A percentile compares a stretch with the other conserved stretches of the same genome.
phyloP scores from a whole-genome alignment of 2,113 vertebrate species.

The Taurulus bubalis region DNA sequence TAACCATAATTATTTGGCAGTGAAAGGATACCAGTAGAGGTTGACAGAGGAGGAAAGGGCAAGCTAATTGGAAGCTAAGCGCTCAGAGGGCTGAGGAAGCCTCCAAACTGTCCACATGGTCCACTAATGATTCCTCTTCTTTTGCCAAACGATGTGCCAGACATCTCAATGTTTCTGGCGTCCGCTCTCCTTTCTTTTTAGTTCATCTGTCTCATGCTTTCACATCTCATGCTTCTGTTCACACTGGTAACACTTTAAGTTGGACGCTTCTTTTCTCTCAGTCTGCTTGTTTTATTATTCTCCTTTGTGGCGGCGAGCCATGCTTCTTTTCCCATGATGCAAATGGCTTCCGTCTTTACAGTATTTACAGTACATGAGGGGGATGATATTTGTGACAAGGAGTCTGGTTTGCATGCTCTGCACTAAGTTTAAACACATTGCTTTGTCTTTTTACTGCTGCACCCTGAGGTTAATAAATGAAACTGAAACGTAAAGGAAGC shows the following conservation, averaged over 20 bases:
- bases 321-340: constrained; percentile 1
- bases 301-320: background rate
- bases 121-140: constrained; percentile 16
- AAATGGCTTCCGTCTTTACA: constrained; percentile 12
- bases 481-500: background rate
- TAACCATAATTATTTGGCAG: constrained; percentile 23
- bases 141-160: constrained; percentile 15
- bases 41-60: constrained; percentile 30
- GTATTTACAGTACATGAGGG: constrained; percentile 3
- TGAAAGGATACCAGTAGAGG: background rate
- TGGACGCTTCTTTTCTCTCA: background rate
- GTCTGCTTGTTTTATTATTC: background rate
- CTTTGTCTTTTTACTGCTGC: background rate
- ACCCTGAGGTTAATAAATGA: background rate
- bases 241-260: constrained; percentile 16
- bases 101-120: constrained; percentile 30
- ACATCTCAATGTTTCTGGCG: constrained; percentile 23
- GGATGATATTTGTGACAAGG: constrained; percentile 10
- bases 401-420: constrained; percentile 25
- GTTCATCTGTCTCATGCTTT: constrained; percentile 18
- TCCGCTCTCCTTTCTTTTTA: background rate
- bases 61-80: constrained; percentile 30
- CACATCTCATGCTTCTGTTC: background rate
- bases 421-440: background rate
- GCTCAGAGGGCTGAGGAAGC: constrained; percentile 12